A percentile compares a stretch with the other conserved stretches of the same genome.
Conservation (phyloP, 1,140 invertebrate species). For the Mamestra configurata region DNA sequence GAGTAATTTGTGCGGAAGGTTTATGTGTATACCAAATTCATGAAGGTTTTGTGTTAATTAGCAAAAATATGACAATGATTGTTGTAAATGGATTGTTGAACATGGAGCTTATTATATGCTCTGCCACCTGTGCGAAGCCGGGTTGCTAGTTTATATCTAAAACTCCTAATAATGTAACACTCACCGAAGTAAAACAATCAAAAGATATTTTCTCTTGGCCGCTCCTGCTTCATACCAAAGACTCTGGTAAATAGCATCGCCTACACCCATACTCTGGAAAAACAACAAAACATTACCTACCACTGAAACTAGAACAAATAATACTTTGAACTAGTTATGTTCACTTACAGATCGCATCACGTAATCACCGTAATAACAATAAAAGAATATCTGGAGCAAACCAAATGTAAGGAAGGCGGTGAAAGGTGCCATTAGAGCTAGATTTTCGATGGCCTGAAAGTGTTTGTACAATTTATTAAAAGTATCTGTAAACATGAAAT, state of each 20-base stretch:
- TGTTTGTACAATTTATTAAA: not conserved
- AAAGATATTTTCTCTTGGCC: constrained; percentile 49
- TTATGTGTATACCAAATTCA: no score
- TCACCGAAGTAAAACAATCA: constrained; percentile 55
- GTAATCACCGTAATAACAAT: constrained; percentile 51
- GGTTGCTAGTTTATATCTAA: not conserved
- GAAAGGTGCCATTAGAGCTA: constrained; percentile 46
- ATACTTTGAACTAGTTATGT: not conserved
- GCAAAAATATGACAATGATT: no score
- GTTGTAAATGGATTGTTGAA: no score
- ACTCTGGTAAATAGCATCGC: constrained; percentile 55
- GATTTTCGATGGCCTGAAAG: constrained; percentile 52
- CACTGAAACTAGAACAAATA: constrained; percentile 8
- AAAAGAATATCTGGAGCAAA: constrained; percentile 40
- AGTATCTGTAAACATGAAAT: not conserved
- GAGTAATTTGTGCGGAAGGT: no score
- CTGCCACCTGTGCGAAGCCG: no score
- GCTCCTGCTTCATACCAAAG: constrained; percentile 54
- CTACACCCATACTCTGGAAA: constrained; percentile 56
- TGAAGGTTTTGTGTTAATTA: no score
- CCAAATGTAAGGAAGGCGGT: constrained; percentile 49
- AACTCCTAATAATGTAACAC: not conserved
- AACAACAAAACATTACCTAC: constrained; percentile 12
- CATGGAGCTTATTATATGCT: no score
- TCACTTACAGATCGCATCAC: constrained; percentile 55